phyloP scores from a whole-genome alignment of 1,140 invertebrate genomes.

The Penaeus chinensis region DNA sequence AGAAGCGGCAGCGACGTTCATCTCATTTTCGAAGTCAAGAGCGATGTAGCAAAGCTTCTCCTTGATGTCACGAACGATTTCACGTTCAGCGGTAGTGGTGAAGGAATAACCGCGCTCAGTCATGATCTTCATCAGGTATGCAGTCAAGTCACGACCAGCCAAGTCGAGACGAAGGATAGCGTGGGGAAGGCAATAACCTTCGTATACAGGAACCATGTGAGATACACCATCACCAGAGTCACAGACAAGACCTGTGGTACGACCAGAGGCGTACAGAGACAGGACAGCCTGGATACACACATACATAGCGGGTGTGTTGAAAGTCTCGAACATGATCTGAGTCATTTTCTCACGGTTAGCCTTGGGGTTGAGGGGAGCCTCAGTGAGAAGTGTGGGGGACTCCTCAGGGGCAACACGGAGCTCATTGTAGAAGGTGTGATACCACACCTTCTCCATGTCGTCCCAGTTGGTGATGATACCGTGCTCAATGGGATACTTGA shows the following conservation, averaged over 20 bases:
- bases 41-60: slow-evolving; percentile 35
- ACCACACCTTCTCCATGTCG: slow-evolving; percentile 98
- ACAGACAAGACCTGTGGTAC: slow-evolving; percentile 4
- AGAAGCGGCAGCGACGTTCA: background rate
- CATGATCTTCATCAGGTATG: slow-evolving; percentile 70
- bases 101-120: slow-evolving; percentile 68
- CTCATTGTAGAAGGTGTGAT: slow-evolving; percentile 95
- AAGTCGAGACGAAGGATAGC: too few relatives aligned
- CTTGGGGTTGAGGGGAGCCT: slow-evolving; percentile 93
- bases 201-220: slow-evolving; percentile 14
- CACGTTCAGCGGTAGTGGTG: slow-evolving; percentile 66
- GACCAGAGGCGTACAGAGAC: slow-evolving; percentile 15
- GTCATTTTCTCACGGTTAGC: slow-evolving; percentile 83
- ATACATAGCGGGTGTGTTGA: slow-evolving; percentile 64
- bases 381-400: slow-evolving; percentile 90
- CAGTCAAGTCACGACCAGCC: too few relatives aligned
- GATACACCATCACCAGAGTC: slow-evolving; percentile 9
- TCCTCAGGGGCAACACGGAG: slow-evolving; percentile 93
- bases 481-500: slow-evolving; percentile 95
- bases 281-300: slow-evolving; percentile 21
- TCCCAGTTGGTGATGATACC: slow-evolving; percentile 97
- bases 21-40: background rate
- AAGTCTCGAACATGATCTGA: slow-evolving; percentile 76
- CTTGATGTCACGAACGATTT: slow-evolving; percentile 80
- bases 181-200: background rate